Evolutionary conservation across 2,113 vertebrate species (phyloP).

Genomic region (Phalacrocorax brasilianus): DNA sequence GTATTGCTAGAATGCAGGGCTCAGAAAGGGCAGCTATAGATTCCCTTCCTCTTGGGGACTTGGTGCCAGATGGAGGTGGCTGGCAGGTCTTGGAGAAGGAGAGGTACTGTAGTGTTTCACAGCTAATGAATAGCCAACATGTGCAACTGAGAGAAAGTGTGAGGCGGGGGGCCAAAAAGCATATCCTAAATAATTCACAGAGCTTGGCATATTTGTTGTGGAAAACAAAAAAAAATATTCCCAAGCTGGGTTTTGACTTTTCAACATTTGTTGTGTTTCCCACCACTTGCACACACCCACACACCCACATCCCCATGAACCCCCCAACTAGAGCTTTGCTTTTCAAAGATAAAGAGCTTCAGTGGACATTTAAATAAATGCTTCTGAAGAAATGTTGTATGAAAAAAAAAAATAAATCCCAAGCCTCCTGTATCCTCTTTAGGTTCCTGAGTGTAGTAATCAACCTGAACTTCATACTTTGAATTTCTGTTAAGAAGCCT

Average conservation of each 20-base stretch:
- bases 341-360: not conserved
- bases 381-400: not conserved
- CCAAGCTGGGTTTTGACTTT: not conserved
- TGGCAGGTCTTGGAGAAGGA: not conserved
- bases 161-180: not conserved
- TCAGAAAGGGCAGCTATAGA: not conserved
- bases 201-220: not conserved
- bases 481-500: not conserved
- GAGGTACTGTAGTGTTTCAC: not conserved
- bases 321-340: not conserved
- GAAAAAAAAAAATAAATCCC: not conserved
- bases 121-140: not conserved
- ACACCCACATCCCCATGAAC: no score
- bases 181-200: not conserved
- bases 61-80: not conserved
- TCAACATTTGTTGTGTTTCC: not conserved
- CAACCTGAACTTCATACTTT: not conserved
- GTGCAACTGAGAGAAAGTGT: not conserved
- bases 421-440: not conserved
- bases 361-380: not conserved
- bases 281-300: fast-evolving
- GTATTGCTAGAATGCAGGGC: not conserved
- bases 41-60: fast-evolving
- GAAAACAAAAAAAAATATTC: not conserved
- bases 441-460: not conserved